phyloP scores from a whole-genome alignment of 2,113 vertebrate genomes.

The Haemorhous mexicanus region DNA sequence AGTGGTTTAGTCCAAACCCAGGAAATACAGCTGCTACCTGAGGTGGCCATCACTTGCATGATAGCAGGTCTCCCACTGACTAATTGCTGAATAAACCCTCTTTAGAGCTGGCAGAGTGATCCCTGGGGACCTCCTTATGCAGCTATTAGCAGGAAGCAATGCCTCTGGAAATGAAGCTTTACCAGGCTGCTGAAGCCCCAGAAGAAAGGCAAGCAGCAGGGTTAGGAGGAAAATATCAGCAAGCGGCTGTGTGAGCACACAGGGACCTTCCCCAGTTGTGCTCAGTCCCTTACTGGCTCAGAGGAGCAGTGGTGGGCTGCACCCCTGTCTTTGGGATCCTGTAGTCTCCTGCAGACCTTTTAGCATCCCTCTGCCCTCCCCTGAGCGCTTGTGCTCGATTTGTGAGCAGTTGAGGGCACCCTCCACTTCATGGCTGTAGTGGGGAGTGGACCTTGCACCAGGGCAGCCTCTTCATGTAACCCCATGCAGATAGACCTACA shows the following conservation, averaged over 20 bases:
- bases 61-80: neutral
- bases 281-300: neutral
- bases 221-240: neutral
- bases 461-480: neutral
- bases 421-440: neutral
- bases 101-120: neutral
- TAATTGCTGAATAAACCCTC: neutral
- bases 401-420: accelerated
- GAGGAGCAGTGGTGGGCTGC: neutral
- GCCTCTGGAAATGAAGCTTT: neutral
- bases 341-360: neutral
- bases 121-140: neutral
- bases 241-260: neutral
- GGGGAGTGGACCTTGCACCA: accelerated
- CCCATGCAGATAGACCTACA: neutral
- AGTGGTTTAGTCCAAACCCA: neutral
- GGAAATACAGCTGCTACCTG: neutral
- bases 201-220: neutral
- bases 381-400: accelerated
- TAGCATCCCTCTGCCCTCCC: neutral
- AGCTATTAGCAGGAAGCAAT: conserved; percentile 3
- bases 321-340: neutral
- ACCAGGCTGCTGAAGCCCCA: neutral
- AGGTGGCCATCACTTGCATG: neutral
- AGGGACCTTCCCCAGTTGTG: neutral